Conservation (phyloP, 2,113 vertebrate species). For the Apteryx owenii region DNA sequence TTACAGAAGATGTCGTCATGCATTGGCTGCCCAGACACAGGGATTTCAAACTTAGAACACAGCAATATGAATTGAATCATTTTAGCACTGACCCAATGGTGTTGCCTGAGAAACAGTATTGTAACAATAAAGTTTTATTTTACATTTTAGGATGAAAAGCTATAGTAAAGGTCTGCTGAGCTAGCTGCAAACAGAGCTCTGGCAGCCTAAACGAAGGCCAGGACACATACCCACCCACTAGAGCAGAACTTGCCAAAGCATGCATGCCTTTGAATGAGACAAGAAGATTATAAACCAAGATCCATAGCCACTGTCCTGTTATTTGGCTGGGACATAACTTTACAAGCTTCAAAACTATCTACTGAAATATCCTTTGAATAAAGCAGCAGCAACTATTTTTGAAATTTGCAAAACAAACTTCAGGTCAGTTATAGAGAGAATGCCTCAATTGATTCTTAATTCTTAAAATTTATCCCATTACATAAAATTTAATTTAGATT, state of each 20-base stretch:
- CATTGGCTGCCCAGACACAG: not conserved
- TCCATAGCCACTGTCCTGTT: not conserved
- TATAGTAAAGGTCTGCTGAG: not conserved
- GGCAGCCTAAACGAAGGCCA: not conserved
- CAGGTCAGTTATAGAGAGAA: not conserved
- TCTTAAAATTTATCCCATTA: not conserved
- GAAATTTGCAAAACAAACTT: not conserved
- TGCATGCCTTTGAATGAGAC: constrained; percentile 18
- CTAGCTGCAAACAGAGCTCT: not conserved
- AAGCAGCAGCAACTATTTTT: not conserved
- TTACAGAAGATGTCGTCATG: not conserved
- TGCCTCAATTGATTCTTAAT: not conserved
- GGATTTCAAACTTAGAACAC: not conserved
- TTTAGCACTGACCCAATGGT: not conserved
- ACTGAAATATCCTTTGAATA: not conserved
- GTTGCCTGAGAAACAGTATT: not conserved
- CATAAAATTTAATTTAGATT: not conserved
- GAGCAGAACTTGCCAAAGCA: not conserved
- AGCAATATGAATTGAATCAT: not conserved
- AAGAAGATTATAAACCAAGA: not conserved
- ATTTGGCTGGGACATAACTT: not conserved
- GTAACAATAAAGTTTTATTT: not conserved
- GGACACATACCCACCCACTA: not conserved
- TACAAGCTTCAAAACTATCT: not conserved
- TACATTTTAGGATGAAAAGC: not conserved